A percentile compares a stretch with the other conserved stretches of the same genome.
These are phyloP conservation scores for Drymonia ruficornis DNA, from an alignment of 2,888 invertebrate species.

Conservation along the genomic window DNA sequence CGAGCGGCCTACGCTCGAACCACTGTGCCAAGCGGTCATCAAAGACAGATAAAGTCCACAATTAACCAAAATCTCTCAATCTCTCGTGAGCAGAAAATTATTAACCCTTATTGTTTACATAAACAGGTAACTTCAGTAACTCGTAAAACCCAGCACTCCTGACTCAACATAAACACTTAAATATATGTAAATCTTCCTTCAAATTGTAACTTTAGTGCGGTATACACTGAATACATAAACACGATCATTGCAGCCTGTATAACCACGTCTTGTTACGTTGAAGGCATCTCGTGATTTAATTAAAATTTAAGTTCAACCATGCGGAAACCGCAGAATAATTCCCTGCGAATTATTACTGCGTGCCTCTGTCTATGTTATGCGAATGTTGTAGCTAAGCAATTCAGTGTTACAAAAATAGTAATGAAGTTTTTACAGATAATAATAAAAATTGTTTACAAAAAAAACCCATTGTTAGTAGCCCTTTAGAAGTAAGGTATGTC, in stretches of 20 bases:
- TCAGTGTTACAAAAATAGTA: too few species aligned
- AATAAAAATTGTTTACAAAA: too few species aligned
- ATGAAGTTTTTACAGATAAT: too few species aligned
- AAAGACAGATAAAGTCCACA: too few species aligned
- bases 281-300: constrained; percentile 41
- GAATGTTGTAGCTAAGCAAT: constrained; percentile 11
- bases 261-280: constrained; percentile 10
- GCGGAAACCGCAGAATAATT: constrained; percentile 38
- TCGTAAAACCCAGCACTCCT: neutral
- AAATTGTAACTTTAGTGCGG: neutral
- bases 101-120: too few species aligned
- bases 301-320: constrained; percentile 46
- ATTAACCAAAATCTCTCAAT: too few species aligned
- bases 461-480: too few species aligned
- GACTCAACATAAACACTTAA: neutral
- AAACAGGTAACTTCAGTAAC: neutral
- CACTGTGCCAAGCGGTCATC: too few species aligned
- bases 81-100: too few species aligned
- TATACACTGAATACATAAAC: constrained; percentile 14
- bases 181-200: neutral
- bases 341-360: constrained; percentile 33
- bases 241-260: constrained; percentile 14
- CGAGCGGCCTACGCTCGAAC: too few species aligned
- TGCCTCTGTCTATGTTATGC: constrained; percentile 25
- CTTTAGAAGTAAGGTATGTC: too few species aligned